phyloP scores from a whole-genome alignment of 2,888 invertebrate genomes.

The Troides aeacus region DNA sequence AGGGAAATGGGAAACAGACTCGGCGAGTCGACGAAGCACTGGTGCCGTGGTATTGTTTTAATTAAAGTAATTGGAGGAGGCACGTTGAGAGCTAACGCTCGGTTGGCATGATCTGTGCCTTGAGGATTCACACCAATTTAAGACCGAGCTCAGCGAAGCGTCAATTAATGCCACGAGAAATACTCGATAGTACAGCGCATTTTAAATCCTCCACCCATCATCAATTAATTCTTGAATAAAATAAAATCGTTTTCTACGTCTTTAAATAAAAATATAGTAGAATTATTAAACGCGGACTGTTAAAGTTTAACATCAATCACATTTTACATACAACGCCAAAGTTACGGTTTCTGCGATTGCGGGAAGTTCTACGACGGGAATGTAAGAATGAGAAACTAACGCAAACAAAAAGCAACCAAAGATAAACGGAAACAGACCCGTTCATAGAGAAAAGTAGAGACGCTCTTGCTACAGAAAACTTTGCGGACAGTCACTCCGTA shows the following conservation, averaged over 20 bases:
- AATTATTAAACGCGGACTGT: neutral
- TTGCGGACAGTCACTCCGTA: slow-evolving; percentile 58
- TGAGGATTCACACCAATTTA: slow-evolving; percentile 79
- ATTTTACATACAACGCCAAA: slow-evolving; percentile 9
- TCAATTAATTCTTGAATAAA: slow-evolving; percentile 9
- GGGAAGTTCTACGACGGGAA: slow-evolving; percentile 60
- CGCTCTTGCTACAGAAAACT: slow-evolving; percentile 66
- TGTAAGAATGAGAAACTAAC: slow-evolving; percentile 67
- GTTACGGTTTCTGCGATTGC: slow-evolving; percentile 48
- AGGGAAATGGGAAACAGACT: slow-evolving; percentile 78
- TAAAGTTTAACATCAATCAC: neutral
- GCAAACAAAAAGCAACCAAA: slow-evolving; percentile 66
- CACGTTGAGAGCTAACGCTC: slow-evolving; percentile 72
- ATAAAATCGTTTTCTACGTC: neutral
- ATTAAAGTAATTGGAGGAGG: slow-evolving; percentile 80
- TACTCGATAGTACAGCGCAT: slow-evolving; percentile 49
- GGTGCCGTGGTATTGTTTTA: slow-evolving; percentile 78
- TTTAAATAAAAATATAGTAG: neutral
- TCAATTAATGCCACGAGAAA: slow-evolving; percentile 68
- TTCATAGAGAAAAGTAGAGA: slow-evolving; percentile 72
- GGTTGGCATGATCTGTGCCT: slow-evolving; percentile 76
- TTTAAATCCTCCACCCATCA: slow-evolving; percentile 36
- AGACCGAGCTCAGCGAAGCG: slow-evolving; percentile 66
- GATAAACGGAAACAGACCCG: slow-evolving; percentile 75
- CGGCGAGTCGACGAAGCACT: slow-evolving; percentile 75